Evolutionary conservation across 2,113 vertebrate genomes (phyloP).

Genomic region (Menidia beryllina): DNA sequence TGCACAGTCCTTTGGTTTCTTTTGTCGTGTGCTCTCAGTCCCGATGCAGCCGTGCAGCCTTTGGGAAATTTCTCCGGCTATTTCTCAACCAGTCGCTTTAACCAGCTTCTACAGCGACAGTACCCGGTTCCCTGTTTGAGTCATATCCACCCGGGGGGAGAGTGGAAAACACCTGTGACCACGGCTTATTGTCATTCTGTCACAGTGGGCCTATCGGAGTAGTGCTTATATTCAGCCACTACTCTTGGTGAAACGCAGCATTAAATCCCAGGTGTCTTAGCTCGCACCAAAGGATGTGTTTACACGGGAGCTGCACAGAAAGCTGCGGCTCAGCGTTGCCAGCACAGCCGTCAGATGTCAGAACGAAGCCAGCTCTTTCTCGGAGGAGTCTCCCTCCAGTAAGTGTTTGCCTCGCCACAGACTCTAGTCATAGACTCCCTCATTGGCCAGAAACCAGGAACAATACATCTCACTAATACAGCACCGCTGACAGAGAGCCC

Average conservation of each 20-base stretch:
- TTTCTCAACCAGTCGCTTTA: slow-evolving; percentile 40
- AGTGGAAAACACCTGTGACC: slow-evolving; percentile 24
- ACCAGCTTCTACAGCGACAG: slow-evolving; percentile 41
- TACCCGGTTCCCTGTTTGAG: slow-evolving; percentile 37
- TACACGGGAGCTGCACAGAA: slow-evolving; percentile 17
- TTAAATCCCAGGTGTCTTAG: slow-evolving; percentile 12
- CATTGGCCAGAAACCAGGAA: slow-evolving; percentile 22
- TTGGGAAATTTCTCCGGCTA: slow-evolving; percentile 39
- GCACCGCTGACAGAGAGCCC: slow-evolving; percentile 31
- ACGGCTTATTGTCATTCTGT: slow-evolving; percentile 8
- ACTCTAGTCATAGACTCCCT: slow-evolving; percentile 24
- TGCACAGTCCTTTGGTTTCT: background rate
- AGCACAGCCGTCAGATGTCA: slow-evolving; percentile 26
- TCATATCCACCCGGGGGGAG: slow-evolving; percentile 26
- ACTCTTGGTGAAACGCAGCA: background rate
- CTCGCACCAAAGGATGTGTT: slow-evolving; percentile 20
- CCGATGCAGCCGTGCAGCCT: slow-evolving; percentile 13
- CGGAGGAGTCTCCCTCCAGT: slow-evolving; percentile 16
- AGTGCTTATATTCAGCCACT: slow-evolving; percentile 1
- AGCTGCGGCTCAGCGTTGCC: slow-evolving; percentile 8
- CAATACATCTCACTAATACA: slow-evolving; percentile 34
- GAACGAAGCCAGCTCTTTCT: slow-evolving; percentile 27
- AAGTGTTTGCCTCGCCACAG: slow-evolving; percentile 24
- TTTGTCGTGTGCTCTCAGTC: background rate
- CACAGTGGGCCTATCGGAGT: background rate